These are phyloP conservation scores for Osmoderma eremita DNA, from an alignment of 2,888 invertebrate species.

Conservation along the genomic window DNA sequence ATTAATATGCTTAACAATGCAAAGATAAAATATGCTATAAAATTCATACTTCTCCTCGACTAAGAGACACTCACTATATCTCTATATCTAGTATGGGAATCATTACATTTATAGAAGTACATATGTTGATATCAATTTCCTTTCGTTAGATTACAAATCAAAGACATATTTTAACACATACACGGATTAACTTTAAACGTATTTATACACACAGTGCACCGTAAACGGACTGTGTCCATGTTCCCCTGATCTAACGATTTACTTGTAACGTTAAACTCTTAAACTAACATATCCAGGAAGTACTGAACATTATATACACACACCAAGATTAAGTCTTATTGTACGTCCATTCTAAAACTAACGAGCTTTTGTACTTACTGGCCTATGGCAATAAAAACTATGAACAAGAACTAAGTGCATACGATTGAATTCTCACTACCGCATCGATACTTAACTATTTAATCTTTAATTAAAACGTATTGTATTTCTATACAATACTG, in stretches of 20 bases:
- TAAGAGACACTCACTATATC: too few species aligned
- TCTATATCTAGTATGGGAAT: too few species aligned
- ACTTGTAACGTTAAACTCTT: conserved; percentile 7
- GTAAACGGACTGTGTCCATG: neutral
- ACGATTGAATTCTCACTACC: conserved; percentile 23
- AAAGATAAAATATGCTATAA: too few species aligned
- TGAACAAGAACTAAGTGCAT: conserved; percentile 1
- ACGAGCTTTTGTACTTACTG: conserved; percentile 10
- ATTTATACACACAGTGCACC: neutral
- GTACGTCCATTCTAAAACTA: conserved; percentile 25
- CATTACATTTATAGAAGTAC: too few species aligned
- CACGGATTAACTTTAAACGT: neutral
- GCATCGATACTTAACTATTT: conserved; percentile 13
- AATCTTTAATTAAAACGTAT: conserved; percentile 15
- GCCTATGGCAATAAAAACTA: conserved; percentile 24
- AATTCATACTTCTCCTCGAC: too few species aligned
- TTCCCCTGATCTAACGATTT: conserved; percentile 6
- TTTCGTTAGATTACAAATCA: too few species aligned
- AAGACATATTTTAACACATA: neutral
- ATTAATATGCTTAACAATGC: too few species aligned
- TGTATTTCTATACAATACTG: neutral
- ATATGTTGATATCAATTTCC: too few species aligned
- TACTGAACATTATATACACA: conserved; percentile 4
- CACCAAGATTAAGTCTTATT: conserved; percentile 25
- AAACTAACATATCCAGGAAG: conserved; percentile 22